These are phyloP conservation scores for Seriola dumerili DNA, from an alignment of 2,113 vertebrate genomes.

Conservation along the genomic window DNA sequence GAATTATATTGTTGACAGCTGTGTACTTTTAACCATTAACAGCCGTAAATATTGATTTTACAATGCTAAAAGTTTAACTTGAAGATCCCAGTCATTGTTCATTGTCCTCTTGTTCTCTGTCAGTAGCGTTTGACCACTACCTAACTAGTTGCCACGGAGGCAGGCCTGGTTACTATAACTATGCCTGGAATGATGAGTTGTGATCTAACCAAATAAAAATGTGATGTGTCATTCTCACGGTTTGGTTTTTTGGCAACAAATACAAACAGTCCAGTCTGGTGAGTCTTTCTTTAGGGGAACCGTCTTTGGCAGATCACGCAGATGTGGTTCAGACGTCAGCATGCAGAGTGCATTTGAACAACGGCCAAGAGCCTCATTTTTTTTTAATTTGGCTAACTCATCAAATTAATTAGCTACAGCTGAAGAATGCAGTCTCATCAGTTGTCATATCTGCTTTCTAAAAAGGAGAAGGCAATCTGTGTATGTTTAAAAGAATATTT, in stretches of 20 bases:
- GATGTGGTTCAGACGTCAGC: neutral
- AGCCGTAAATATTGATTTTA: neutral
- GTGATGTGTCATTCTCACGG: slow-evolving; percentile 49
- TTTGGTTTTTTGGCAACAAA: slow-evolving; percentile 26
- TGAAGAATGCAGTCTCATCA: slow-evolving; percentile 22
- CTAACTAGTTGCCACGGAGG: neutral
- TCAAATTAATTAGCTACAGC: slow-evolving; percentile 33
- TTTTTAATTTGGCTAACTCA: slow-evolving; percentile 33
- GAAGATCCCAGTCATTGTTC: neutral
- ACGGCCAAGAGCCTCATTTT: slow-evolving; percentile 3
- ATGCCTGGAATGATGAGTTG: slow-evolving; percentile 28
- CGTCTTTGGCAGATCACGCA: slow-evolving; percentile 7
- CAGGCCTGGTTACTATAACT: slow-evolving; percentile 33
- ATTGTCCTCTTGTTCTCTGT: neutral
- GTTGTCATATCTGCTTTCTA: slow-evolving; percentile 5
- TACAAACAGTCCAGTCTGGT: slow-evolving; percentile 10
- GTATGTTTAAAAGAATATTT: neutral
- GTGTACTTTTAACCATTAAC: neutral
- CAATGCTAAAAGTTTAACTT: neutral
- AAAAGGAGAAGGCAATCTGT: slow-evolving; percentile 1
- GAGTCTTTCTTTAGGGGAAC: slow-evolving; percentile 24
- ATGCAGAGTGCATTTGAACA: slow-evolving; percentile 4
- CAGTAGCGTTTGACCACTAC: neutral
- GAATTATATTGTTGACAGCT: neutral
- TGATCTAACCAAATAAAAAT: slow-evolving; percentile 39